Base-by-base conservation (phyloP, 2,113 vertebrate genomes). In the Prinia subflava region DNA sequence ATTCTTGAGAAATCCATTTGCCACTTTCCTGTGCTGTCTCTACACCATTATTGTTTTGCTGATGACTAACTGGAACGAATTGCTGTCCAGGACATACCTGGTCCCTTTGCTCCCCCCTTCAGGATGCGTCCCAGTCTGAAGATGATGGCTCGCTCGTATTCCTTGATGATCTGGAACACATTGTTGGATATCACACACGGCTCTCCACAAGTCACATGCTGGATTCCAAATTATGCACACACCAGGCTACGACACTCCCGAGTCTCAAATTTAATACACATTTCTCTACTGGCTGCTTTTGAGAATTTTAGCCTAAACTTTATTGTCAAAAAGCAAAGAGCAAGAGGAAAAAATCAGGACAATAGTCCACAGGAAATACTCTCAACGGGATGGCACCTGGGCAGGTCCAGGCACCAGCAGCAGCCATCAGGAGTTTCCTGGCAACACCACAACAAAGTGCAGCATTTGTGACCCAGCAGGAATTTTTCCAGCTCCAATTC, bases 71-170 rank as follows among this genome's bases (percentile, higher is more conserved):
- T 4, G 41, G 35, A 39, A 67, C 7, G 59, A 39, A 20, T 5
- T 10, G 15, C 33, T 47, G 30, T 50, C n/a, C 75, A 76, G 60
- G 41, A 95, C 98, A 92, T 67, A 99, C 99, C 99, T 95, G 99
- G 99, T 57, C 99, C 99, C 98, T 98, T 99, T 79, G 99, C 99
- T 93, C 99, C 99, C 60, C 99, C 99, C 83, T 97, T 98, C 18
- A 99, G n/a, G 93, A 99, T 99, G 57, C 99, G 99, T 4, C 99
- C 99, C 37, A 99, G 94, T 31, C 99, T 97, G 91, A 99, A 99
- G 92, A 99, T 99, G 94, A 99, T 99, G 87, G 99, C 99, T 80
- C 99, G 95, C 71, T 99, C 99, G 7, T 99, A 99, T 25, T 99
- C 99, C 93, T 99, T 99, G 78, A 99, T 97, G 11, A 99, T 99